Conservation (phyloP, 2,888 invertebrate genomes). For the Conops quadrifasciatus region DNA sequence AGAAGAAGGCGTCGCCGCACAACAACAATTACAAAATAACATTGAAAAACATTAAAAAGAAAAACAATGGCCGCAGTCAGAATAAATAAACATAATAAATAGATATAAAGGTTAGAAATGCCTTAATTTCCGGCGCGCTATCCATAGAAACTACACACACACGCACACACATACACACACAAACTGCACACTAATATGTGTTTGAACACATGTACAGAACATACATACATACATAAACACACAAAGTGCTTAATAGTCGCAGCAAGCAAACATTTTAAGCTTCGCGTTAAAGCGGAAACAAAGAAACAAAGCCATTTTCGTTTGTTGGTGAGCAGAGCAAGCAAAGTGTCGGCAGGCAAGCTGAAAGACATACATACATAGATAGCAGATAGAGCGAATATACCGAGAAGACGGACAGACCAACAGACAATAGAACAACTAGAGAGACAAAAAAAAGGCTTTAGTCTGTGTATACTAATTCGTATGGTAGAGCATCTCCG, state of each 20-base stretch:
- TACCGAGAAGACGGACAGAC: not conserved
- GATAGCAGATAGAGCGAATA: not conserved
- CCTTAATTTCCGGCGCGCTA: conserved; percentile 41
- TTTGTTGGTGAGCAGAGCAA: conserved; percentile 38
- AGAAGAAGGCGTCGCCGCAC: not conserved
- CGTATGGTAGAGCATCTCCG: no score
- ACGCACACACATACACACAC: conserved; percentile 14
- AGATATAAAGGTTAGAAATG: conserved; percentile 21
- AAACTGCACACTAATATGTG: not conserved
- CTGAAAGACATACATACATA: conserved; percentile 41
- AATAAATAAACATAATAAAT: not conserved
- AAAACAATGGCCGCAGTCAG: not conserved
- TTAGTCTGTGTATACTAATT: no score
- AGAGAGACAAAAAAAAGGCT: conserved; percentile 5
- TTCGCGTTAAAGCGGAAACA: conserved; percentile 52
- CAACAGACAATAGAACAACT: not conserved
- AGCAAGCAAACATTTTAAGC: conserved; percentile 32
- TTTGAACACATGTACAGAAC: not conserved
- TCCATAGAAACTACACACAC: conserved; percentile 17
- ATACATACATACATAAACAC: conserved; percentile 13
- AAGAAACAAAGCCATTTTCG: conserved; percentile 55
- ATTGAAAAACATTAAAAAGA: conserved; percentile 11
- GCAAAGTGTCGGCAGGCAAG: conserved; percentile 23
- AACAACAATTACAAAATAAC: conserved; percentile 6
- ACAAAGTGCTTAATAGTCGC: conserved; percentile 25